A percentile compares a stretch with the other conserved stretches of the same genome.
phyloP scores from a whole-genome alignment of 2,797 vertebrate species.

The Sylvilagus floridanus region DNA sequence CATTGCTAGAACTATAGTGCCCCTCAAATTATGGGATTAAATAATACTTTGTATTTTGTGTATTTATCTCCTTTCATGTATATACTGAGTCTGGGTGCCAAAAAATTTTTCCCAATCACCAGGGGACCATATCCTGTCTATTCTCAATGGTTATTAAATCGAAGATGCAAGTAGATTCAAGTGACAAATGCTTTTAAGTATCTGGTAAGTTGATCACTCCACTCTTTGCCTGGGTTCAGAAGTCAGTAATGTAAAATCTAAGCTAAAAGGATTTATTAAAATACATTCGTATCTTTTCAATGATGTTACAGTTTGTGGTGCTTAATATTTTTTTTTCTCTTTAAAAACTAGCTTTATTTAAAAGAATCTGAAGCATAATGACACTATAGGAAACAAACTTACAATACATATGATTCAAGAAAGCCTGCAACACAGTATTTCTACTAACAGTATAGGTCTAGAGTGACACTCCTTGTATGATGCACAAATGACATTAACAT shows the following conservation, averaged over 20 bases:
- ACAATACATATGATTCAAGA: constrained; percentile 84
- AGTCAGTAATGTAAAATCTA: neutral
- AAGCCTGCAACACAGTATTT: constrained; percentile 83
- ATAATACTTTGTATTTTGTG: constrained; percentile 21
- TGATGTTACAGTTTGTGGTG: neutral
- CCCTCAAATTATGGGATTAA: neutral
- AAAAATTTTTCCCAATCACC: neutral
- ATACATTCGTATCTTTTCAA: neutral
- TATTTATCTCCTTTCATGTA: neutral
- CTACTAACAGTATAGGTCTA: constrained; percentile 72
- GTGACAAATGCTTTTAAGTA: neutral
- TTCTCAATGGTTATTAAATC: neutral
- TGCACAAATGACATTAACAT: constrained; percentile 76
- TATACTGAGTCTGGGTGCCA: neutral
- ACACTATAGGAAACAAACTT: constrained; percentile 82
- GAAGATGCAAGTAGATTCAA: neutral
- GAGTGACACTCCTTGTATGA: constrained; percentile 79
- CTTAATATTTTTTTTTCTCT: constrained; percentile 79
- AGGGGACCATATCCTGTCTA: neutral
- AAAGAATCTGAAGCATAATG: constrained; percentile 82
- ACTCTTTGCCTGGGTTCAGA: constrained; percentile 30
- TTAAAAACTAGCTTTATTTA: constrained; percentile 87
- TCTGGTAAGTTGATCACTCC: neutral
- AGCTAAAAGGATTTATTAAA: constrained; percentile 5
- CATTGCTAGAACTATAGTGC: constrained; percentile 38